Evolutionary conservation across 2,888 invertebrate genomes (phyloP).

Genomic region (Plebejus melissa): DNA sequence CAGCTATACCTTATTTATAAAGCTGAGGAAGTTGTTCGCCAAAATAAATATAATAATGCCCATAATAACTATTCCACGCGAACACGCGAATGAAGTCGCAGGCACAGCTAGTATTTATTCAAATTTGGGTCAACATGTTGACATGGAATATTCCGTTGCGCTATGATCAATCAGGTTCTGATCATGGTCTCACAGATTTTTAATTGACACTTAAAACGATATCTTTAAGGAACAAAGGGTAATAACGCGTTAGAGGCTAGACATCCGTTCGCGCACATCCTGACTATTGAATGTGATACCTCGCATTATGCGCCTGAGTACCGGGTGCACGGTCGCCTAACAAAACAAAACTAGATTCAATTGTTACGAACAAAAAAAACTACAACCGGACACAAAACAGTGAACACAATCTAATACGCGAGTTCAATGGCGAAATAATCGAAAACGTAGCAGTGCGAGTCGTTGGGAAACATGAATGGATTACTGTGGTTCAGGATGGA

Average conservation of each 20-base stretch:
- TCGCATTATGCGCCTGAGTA: slow-evolving; percentile 60
- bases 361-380: slow-evolving; percentile 71
- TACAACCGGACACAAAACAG: slow-evolving; percentile 65
- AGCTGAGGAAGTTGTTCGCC: no score
- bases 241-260: slow-evolving; percentile 44
- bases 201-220: neutral
- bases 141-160: neutral
- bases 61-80: no score
- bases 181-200: neutral
- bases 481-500: neutral
- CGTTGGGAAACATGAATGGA: slow-evolving; percentile 12
- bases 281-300: slow-evolving; percentile 49
- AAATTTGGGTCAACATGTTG: neutral
- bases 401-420: slow-evolving; percentile 40
- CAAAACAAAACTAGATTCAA: slow-evolving; percentile 67
- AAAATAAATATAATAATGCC: no score
- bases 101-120: no score
- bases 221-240: slow-evolving; percentile 36
- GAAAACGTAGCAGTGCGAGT: slow-evolving; percentile 18
- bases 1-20: no score
- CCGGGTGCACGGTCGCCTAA: slow-evolving; percentile 57
- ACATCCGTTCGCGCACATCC: slow-evolving; percentile 58
- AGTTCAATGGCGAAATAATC: slow-evolving; percentile 33
- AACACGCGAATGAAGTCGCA: no score
- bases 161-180: neutral